Conservation (phyloP, 2,113 vertebrate species). For the Proteles cristata region DNA sequence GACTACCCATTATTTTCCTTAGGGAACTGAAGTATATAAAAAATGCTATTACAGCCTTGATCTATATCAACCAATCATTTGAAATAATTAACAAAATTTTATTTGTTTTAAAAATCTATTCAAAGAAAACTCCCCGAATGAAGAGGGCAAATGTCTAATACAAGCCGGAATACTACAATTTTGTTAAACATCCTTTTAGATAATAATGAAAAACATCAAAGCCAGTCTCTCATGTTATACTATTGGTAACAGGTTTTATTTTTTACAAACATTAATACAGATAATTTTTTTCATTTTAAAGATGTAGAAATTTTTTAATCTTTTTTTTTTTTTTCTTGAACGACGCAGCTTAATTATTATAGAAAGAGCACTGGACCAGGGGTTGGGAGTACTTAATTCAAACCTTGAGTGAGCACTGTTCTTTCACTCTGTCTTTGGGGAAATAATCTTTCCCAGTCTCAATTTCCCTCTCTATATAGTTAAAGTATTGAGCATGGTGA, state of each 20-base stretch:
- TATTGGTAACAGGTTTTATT: not conserved
- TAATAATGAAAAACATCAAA: not conserved
- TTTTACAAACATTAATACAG: not conserved
- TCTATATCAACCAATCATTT: not conserved
- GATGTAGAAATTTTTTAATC: not conserved
- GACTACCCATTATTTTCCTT: conserved; percentile 12
- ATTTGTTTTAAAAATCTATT: not conserved
- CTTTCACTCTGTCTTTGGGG: not conserved
- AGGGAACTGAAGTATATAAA: not conserved
- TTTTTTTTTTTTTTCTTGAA: not conserved
- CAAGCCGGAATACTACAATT: not conserved
- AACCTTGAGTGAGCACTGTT: not conserved
- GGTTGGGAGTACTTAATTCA: not conserved
- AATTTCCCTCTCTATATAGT: not conserved
- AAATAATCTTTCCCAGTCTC: not conserved
- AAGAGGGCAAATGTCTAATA: not conserved
- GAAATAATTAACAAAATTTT: not conserved
- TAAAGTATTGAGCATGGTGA: not conserved
- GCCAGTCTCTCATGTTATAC: not conserved
- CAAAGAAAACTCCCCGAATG: not conserved
- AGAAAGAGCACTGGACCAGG: not conserved
- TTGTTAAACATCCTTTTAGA: not conserved
- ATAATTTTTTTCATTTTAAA: conserved; percentile 12
- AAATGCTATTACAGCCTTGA: not conserved
- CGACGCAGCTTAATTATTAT: not conserved